Conservation (phyloP, 2,797 vertebrate genomes). For the Sebastolobus altivelis region DNA sequence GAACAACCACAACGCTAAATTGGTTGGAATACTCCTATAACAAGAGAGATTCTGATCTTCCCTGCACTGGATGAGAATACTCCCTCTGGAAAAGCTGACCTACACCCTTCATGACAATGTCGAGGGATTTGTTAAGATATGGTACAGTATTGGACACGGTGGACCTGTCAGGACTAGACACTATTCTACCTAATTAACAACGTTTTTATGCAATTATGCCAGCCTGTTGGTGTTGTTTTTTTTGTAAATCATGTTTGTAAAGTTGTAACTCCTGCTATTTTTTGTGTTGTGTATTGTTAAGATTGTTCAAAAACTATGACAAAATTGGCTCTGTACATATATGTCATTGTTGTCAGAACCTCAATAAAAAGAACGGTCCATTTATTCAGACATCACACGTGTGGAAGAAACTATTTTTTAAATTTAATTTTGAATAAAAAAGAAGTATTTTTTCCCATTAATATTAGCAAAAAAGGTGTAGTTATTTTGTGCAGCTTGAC, state of each 20-base stretch:
- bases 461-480: not conserved
- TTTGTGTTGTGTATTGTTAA: too few relatives aligned
- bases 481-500: slow-evolving; percentile 2
- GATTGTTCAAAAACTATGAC: too few relatives aligned
- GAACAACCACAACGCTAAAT: not conserved
- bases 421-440: too few relatives aligned
- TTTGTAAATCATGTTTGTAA: too few relatives aligned
- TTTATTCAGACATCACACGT: too few relatives aligned
- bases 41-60: not conserved
- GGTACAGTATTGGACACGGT: not conserved
- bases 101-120: too few relatives aligned
- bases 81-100: not conserved
- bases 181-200: too few relatives aligned
- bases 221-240: too few relatives aligned
- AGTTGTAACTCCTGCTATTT: too few relatives aligned
- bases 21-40: not conserved
- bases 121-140: not conserved
- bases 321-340: not conserved
- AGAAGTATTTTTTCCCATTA: not conserved
- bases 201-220: too few relatives aligned
- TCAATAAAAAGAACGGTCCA: not conserved
- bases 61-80: not conserved
- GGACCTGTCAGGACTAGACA: not conserved
- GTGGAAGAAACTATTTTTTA: too few relatives aligned
- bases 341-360: not conserved